Percentiles rank a stretch among this genome's conserved stretches.
Conservation (phyloP, 2,113 vertebrate genomes). For the Aspidoscelis tigris region DNA sequence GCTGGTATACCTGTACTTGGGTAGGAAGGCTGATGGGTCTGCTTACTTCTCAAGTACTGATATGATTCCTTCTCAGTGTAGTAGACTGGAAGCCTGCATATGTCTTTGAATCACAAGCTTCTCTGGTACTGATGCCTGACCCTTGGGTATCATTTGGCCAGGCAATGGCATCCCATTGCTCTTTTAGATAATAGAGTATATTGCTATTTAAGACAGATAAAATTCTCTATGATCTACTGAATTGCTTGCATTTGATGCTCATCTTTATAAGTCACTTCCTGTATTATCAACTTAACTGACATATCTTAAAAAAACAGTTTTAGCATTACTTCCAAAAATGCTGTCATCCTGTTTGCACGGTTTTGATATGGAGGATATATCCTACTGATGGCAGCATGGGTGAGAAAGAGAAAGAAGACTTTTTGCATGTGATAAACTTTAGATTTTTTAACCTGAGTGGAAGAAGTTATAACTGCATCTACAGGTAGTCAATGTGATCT, state of each 20-base stretch:
- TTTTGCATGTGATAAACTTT: not conserved
- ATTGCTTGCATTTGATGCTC: not conserved
- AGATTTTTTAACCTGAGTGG: not conserved
- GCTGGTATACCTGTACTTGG: not conserved
- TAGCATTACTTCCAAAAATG: too few species aligned
- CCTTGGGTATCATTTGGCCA: not conserved
- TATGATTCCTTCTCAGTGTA: not conserved
- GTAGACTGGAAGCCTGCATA: not conserved
- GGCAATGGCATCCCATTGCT: not conserved
- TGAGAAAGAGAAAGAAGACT: not conserved
- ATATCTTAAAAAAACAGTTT: not conserved
- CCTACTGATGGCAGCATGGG: not conserved
- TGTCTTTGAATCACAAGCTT: not conserved
- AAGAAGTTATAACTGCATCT: not conserved
- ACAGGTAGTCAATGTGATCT: not conserved
- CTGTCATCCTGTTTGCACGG: too few species aligned
- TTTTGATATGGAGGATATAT: not conserved
- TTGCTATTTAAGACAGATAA: not conserved
- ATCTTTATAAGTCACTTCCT: not conserved
- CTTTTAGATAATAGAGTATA: not conserved
- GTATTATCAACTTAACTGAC: too few species aligned
- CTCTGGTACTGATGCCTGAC: not conserved
- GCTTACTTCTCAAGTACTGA: not conserved
- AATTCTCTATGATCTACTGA: not conserved
- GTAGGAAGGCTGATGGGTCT: not conserved